Conservation (phyloP, 2,797 vertebrate genomes). For the Chiroxiphia lanceolata region DNA sequence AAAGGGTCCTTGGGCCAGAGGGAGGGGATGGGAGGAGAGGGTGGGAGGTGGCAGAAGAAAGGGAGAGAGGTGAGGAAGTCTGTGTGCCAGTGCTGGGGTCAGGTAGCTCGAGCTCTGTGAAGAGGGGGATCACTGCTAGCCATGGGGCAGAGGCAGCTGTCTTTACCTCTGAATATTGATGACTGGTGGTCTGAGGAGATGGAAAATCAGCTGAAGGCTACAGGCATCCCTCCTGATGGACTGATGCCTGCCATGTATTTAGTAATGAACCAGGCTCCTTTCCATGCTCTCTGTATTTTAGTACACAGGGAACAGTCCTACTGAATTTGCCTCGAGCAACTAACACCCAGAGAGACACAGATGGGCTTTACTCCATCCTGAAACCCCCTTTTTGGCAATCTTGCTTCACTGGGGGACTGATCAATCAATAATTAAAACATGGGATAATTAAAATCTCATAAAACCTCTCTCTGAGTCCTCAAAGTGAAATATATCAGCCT, state of each 20-base stretch:
- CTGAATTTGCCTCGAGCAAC: neutral
- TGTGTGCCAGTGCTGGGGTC: neutral
- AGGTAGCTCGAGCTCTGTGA: fast-evolving
- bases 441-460: conserved; percentile 10
- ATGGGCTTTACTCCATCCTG: conserved; percentile 3
- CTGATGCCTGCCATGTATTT: neutral
- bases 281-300: neutral
- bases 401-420: neutral
- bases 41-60: neutral
- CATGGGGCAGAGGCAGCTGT: neutral
- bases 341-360: neutral
- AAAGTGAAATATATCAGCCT: neutral
- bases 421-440: conserved; percentile 41
- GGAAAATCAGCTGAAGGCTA: neutral
- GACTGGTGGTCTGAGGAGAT: neutral
- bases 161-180: neutral
- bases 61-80: neutral
- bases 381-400: neutral
- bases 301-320: neutral
- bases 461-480: conserved; percentile 2
- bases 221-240: neutral
- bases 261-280: neutral
- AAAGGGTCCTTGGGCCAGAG: fast-evolving
- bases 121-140: neutral
- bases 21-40: neutral